Evolutionary conservation across 2,888 invertebrate genomes (phyloP), one percentile per base, ranked within the genome.

Genomic region (Dexiosoma caninum): DNA sequence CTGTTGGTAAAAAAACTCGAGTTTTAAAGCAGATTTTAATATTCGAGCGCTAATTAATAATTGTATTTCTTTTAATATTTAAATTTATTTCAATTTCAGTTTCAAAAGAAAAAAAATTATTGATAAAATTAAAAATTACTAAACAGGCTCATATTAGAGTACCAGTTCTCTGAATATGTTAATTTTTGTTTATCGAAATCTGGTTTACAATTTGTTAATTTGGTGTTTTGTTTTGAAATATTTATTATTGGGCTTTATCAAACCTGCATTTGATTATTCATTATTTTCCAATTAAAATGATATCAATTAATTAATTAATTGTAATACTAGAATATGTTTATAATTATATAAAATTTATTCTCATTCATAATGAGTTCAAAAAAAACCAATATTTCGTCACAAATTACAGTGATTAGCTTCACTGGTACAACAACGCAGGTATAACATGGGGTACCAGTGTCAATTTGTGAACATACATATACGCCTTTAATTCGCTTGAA

Each of bases 281-380:
- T 6, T 40, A 14, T n/a, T 21, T 19, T 21, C 0, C 6, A 42
- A 12, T 60, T 42, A 16, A 60, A 42, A 42, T 60, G 2, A 60
- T 42, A 42, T 16, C 27, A 23, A 60, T 60, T 60, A 60, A 57
- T 57, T 57, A 60, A 9, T 59, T n/a, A n/a, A n/a, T n/a, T n/a
- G n/a, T n/a, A n/a, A n/a, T n/a, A n/a, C n/a, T n/a, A n/a, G n/a
- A n/a, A n/a, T n/a, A n/a, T n/a, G n/a, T n/a, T n/a, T n/a, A n/a
- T n/a, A n/a, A n/a, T n/a, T n/a, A n/a, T n/a, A n/a, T n/a, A n/a
- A n/a, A n/a, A n/a, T n/a, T n/a, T n/a, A n/a, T n/a, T n/a, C n/a
- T n/a, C n/a, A n/a, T n/a, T n/a, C n/a, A n/a, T n/a, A n/a, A n/a
- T n/a, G n/a, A n/a, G n/a, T n/a, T n/a, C n/a, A n/a, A n/a, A n/a